Evolutionary conservation across 92 coral and sea anemone genomes (phyloP).

Genomic region (Phenganax subtilis): DNA sequence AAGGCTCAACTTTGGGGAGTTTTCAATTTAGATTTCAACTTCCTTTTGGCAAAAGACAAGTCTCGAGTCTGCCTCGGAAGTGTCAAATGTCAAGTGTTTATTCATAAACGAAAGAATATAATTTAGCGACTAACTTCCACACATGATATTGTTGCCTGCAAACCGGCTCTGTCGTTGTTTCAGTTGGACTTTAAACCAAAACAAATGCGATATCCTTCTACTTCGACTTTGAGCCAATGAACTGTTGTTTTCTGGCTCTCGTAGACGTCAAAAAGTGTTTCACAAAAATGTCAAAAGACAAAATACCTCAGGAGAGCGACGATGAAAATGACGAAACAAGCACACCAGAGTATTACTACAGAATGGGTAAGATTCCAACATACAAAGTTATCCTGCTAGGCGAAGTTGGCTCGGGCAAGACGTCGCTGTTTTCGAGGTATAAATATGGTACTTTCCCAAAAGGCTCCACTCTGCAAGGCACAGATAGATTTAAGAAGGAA

Average conservation of each 20-base stretch:
- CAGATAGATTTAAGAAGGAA: slow-evolving; percentile 75
- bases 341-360: slow-evolving; percentile 55
- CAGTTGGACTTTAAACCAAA: too few relatives aligned
- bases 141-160: too few relatives aligned
- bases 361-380: slow-evolving; percentile 59
- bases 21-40: too few relatives aligned
- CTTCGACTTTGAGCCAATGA: too few relatives aligned
- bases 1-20: background rate
- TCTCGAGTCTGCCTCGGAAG: background rate
- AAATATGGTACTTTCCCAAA: slow-evolving; percentile 66
- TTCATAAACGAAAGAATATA: background rate
- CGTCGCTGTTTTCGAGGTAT: slow-evolving; percentile 70
- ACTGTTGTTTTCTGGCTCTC: too few relatives aligned
- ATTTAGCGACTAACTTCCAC: background rate
- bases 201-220: too few relatives aligned
- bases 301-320: background rate
- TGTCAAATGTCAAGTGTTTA: background rate
- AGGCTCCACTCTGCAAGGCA: slow-evolving; percentile 64
- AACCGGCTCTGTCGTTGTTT: too few relatives aligned
- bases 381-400: slow-evolving; percentile 86
- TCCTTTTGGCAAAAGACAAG: too few relatives aligned
- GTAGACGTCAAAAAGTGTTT: too few relatives aligned
- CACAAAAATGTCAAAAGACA: background rate
- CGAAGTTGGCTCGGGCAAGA: slow-evolving; percentile 90
- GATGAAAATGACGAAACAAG: slow-evolving; percentile 46